These are phyloP conservation scores for Cyaniris semiargus DNA, from an alignment of 2,888 invertebrate genomes.

Conservation along the genomic window DNA sequence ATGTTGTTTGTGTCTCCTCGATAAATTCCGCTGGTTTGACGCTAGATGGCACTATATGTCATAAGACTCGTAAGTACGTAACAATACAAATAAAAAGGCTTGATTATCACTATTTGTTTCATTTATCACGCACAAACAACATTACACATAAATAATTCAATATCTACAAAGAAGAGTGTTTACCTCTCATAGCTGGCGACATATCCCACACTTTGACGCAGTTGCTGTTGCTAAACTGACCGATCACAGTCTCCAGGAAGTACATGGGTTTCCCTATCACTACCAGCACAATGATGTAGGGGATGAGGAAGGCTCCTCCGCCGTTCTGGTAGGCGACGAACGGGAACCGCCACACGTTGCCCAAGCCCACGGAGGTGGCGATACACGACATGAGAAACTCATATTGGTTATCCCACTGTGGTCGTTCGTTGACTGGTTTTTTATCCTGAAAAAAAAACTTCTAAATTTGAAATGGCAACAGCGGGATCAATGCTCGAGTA, in stretches of 20 bases:
- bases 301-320: constrained; percentile 87
- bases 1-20: too few species aligned
- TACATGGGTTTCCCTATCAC: constrained; percentile 88
- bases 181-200: constrained; percentile 89
- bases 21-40: too few species aligned
- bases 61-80: too few species aligned
- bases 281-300: constrained; percentile 85
- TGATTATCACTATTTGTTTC: too few species aligned
- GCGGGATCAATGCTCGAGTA: too few species aligned
- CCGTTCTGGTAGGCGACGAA: constrained; percentile 85
- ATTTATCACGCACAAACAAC: too few species aligned
- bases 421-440: constrained; percentile 50
- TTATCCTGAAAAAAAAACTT: constrained; percentile 24
- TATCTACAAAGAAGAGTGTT: background rate
- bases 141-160: too few species aligned
- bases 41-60: too few species aligned
- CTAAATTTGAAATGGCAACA: too few species aligned
- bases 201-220: constrained; percentile 86
- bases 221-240: constrained; percentile 91
- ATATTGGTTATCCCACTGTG: constrained; percentile 83
- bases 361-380: constrained; percentile 85
- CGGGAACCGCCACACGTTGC: constrained; percentile 85
- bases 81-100: too few species aligned
- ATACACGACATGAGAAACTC: constrained; percentile 89
- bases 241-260: constrained; percentile 90